Conservation (phyloP, 2,113 vertebrate genomes). For the Phrynosoma platyrhinos region DNA sequence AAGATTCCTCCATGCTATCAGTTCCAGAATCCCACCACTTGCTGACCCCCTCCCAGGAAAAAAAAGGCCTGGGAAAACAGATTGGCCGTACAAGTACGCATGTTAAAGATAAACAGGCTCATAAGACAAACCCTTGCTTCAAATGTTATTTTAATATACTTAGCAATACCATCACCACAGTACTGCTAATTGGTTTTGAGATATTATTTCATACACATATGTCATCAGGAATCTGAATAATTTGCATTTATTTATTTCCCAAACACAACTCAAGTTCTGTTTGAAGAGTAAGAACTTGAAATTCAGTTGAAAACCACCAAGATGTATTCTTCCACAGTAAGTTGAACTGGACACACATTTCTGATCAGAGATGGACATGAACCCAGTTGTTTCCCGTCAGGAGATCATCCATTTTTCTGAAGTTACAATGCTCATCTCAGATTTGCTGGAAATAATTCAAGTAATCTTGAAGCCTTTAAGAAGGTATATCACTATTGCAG, state of each 20-base stretch:
- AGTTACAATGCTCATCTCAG: background rate
- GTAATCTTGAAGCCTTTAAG: background rate
- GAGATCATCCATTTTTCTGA: too few relatives aligned
- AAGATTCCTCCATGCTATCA: constrained; percentile 30
- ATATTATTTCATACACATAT: background rate
- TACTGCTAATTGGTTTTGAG: constrained; percentile 1
- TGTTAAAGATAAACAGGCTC: background rate
- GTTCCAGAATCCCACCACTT: constrained; percentile 14
- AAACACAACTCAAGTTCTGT: background rate
- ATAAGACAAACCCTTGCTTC: background rate
- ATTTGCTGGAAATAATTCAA: background rate
- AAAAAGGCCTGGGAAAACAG: constrained; percentile 33
- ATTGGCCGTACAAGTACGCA: background rate
- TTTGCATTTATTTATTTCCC: background rate
- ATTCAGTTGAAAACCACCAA: background rate
- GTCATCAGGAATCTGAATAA: background rate
- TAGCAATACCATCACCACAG: background rate
- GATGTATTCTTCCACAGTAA: too few relatives aligned
- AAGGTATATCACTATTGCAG: background rate
- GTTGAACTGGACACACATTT: background rate
- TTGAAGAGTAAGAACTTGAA: background rate
- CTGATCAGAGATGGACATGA: too few relatives aligned
- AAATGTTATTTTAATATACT: constrained; percentile 11
- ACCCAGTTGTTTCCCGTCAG: background rate
- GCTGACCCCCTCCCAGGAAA: background rate